A percentile compares a stretch with the other conserved stretches of the same genome.
Conservation (phyloP, 2,113 vertebrate species). For the Psittacula cyanocephala region DNA sequence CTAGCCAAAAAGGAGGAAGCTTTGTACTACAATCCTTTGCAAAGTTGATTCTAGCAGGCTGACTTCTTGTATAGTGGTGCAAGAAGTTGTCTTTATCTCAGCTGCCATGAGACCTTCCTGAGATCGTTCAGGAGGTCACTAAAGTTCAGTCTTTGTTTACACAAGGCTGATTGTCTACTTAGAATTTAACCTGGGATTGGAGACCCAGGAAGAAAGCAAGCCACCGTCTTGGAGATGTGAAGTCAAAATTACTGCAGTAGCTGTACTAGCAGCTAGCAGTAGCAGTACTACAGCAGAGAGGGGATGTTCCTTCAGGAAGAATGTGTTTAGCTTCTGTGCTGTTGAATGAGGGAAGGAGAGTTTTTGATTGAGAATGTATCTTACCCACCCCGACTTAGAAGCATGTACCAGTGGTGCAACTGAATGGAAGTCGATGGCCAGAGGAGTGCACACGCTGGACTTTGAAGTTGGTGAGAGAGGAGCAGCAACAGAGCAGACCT, state of each 20-base stretch:
- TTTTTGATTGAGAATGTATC: not conserved
- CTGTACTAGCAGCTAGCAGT: not conserved
- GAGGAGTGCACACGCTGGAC: not conserved
- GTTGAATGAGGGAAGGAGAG: not conserved
- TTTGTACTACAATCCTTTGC: not conserved
- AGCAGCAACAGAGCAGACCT: rapidly evolving
- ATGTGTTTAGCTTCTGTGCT: not conserved
- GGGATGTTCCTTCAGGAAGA: not conserved
- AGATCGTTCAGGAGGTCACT: not conserved
- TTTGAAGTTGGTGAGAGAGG: not conserved
- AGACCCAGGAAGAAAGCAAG: not conserved
- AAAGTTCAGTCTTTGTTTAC: not conserved
- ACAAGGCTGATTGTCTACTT: not conserved
- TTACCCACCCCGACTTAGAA: not conserved
- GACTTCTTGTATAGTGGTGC: not conserved
- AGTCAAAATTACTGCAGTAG: not conserved
- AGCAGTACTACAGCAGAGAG: not conserved
- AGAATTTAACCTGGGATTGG: not conserved
- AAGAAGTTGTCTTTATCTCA: not conserved
- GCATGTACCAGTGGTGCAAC: not conserved
- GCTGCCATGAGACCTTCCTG: not conserved
- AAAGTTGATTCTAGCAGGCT: not conserved
- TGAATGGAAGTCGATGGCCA: not conserved
- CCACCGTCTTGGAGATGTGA: not conserved
- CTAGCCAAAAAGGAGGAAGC: not conserved